Evolutionary conservation across 2,113 vertebrate species (phyloP).

Genomic region (Oryzias woworae): DNA sequence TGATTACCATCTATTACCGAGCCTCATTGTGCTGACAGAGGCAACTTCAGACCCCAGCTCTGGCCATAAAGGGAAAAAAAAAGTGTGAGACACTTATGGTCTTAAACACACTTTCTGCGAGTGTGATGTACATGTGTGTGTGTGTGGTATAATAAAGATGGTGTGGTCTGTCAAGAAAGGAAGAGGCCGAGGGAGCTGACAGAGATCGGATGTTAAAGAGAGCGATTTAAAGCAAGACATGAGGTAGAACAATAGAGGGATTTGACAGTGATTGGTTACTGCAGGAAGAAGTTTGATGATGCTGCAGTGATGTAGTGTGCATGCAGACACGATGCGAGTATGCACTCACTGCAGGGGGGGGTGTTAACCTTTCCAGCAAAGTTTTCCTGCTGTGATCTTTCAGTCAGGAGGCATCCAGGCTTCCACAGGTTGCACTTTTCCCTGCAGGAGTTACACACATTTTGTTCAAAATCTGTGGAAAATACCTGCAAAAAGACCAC

Average conservation of each 20-base stretch:
- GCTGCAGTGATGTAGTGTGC: background rate
- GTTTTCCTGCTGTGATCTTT: conserved; percentile 17
- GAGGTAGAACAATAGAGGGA: background rate
- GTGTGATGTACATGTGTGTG: conserved; percentile 34
- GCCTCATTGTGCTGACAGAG: conserved; percentile 85
- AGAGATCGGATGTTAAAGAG: conserved; percentile 20
- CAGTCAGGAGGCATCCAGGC: conserved; percentile 4
- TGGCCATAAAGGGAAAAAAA: conserved; percentile 53
- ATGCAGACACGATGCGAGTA: background rate
- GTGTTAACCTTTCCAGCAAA: conserved; percentile 36
- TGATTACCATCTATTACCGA: conserved; percentile 86
- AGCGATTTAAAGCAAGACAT: background rate
- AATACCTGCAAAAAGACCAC: conserved; percentile 13
- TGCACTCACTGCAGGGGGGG: conserved; percentile 6
- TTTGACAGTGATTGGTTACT: conserved; percentile 13
- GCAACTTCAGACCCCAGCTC: conserved; percentile 71
- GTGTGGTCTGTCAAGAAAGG: conserved; percentile 14
- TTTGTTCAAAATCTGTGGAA: background rate
- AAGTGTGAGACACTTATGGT: conserved; percentile 61
- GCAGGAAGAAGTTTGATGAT: conserved; percentile 29
- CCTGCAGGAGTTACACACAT: conserved; percentile 14
- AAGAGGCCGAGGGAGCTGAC: conserved; percentile 6
- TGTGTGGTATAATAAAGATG: conserved; percentile 18
- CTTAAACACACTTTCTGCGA: conserved; percentile 71
- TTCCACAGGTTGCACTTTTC: conserved; percentile 22